Evolutionary conservation across 92 coral and sea anemone genomes (phyloP).

Genomic region (Paramuricea clavata): DNA sequence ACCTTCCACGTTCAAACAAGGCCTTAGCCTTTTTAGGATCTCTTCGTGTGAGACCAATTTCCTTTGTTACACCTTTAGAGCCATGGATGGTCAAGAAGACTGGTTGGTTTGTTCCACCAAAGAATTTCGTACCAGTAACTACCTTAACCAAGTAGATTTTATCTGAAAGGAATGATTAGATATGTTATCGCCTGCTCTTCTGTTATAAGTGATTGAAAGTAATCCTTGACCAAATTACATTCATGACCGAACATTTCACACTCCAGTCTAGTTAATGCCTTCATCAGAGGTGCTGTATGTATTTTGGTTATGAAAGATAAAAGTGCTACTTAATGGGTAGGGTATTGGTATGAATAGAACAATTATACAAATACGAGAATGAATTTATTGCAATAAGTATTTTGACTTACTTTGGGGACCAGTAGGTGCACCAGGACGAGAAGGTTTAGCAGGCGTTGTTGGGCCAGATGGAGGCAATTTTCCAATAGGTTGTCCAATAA

Average conservation of each 20-base stretch:
- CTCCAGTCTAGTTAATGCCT: too few relatives aligned
- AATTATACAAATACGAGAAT: too few relatives aligned
- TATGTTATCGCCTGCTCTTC: neutral
- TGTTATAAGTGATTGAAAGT: too few relatives aligned
- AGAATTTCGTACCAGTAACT: neutral
- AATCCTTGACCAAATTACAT: too few relatives aligned
- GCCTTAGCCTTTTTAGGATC: conserved; percentile 11
- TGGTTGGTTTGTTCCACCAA: conserved; percentile 21
- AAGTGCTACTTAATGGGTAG: too few relatives aligned
- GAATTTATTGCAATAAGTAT: neutral
- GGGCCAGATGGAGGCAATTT: conserved; percentile 36
- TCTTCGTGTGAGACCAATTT: conserved; percentile 16
- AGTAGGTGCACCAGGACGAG: neutral
- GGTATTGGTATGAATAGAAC: too few relatives aligned
- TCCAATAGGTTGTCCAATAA: conserved; percentile 50
- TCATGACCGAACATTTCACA: too few relatives aligned
- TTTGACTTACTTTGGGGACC: conserved; percentile 9
- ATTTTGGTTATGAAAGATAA: too few relatives aligned
- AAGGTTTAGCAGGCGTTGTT: conserved; percentile 8
- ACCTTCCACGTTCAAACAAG: conserved; percentile 42
- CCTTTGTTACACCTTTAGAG: conserved; percentile 33
- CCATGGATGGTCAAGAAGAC: conserved; percentile 35
- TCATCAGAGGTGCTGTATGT: too few relatives aligned
- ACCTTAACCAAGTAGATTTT: conserved; percentile 34
- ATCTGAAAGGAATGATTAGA: neutral